phyloP scores from a whole-genome alignment of 2,888 invertebrate species.

The Ctena decussata region DNA sequence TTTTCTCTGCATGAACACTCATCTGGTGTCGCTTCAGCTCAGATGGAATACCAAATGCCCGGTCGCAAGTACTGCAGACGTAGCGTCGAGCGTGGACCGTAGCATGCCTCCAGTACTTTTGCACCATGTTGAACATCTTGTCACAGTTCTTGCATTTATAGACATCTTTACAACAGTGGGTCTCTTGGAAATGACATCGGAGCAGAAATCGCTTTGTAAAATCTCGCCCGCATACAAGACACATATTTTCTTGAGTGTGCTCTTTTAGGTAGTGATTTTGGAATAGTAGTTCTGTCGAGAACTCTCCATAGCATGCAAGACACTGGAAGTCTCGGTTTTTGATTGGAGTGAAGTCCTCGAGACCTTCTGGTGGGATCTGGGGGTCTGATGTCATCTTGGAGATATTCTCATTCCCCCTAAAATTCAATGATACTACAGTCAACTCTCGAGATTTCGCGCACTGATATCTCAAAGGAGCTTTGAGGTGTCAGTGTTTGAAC shows the following conservation, averaged over 20 bases:
- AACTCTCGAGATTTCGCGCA: no score
- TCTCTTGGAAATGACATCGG: background rate
- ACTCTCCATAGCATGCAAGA: background rate
- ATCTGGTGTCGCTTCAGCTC: background rate
- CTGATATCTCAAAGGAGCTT: no score
- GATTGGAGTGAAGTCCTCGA: background rate
- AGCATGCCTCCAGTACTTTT: background rate
- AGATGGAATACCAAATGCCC: background rate
- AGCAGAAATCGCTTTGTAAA: background rate
- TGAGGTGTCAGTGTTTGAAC: no score
- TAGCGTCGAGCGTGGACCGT: background rate
- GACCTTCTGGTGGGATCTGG: background rate
- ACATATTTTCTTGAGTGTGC: background rate
- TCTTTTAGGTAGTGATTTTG: background rate
- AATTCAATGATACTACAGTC: no score
- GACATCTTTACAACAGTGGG: background rate
- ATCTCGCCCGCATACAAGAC: background rate
- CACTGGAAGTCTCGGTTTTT: background rate
- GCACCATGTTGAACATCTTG: background rate
- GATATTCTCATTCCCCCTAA: no score
- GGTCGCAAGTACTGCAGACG: background rate
- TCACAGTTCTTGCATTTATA: slow-evolving; percentile 3
- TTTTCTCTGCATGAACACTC: background rate
- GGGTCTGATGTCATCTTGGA: background rate
- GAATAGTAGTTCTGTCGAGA: background rate